Evolutionary conservation across 2,797 vertebrate genomes (phyloP).

Genomic region (Pangasius krempfi): DNA sequence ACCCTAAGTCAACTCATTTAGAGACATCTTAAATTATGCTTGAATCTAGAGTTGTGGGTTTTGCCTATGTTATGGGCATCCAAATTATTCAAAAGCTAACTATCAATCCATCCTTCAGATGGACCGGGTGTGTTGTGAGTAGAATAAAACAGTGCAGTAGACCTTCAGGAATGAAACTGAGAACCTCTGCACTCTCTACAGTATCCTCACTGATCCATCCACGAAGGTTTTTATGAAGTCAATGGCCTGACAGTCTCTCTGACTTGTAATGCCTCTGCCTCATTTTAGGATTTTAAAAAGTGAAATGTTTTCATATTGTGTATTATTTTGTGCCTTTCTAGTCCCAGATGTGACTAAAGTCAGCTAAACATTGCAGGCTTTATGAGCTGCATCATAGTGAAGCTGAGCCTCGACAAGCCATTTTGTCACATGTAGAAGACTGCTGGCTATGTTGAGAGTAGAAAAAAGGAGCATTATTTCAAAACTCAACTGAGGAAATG

Average conservation of each 20-base stretch:
- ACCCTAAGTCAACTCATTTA: background rate
- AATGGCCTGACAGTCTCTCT: background rate
- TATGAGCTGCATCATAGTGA: background rate
- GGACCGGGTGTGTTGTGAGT: background rate
- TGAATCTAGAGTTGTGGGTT: background rate
- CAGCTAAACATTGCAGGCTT: background rate
- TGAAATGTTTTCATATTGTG: background rate
- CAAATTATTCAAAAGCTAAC: background rate
- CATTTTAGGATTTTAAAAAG: background rate
- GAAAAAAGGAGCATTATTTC: background rate
- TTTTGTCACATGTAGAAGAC: background rate
- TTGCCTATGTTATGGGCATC: background rate
- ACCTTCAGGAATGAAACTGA: background rate
- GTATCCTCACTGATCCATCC: background rate
- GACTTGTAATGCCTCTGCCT: background rate
- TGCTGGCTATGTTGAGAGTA: background rate
- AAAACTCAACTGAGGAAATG: background rate
- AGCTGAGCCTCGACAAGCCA: background rate
- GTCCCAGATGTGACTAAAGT: background rate
- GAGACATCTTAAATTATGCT: background rate
- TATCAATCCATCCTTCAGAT: background rate
- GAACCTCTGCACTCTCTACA: background rate
- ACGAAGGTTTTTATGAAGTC: background rate
- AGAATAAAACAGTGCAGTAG: background rate
- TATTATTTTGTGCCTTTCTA: background rate